These are phyloP conservation scores for Odocoileus hemionus DNA, from an alignment of 2,113 vertebrate genomes.

Conservation along the genomic window DNA sequence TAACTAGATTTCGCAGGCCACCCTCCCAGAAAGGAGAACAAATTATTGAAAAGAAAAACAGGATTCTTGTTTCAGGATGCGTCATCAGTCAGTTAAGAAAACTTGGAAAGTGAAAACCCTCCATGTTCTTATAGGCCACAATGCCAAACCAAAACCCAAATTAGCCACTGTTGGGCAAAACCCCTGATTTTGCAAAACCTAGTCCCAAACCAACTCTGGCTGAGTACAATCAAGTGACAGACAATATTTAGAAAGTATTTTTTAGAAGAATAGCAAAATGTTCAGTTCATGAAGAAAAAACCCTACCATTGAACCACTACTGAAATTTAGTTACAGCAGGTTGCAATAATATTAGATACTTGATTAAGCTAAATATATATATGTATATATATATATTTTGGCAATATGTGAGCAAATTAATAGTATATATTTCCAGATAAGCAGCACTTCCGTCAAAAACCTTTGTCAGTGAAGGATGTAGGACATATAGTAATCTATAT, in stretches of 20 bases:
- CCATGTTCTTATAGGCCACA: not conserved
- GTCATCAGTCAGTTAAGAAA: constrained; percentile 60
- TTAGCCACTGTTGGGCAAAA: constrained; percentile 56
- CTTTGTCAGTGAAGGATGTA: not conserved
- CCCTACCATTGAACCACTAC: not conserved
- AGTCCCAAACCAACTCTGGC: constrained; percentile 35
- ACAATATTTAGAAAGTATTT: constrained; percentile 39
- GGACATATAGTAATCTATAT: not conserved
- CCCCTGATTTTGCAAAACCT: constrained; percentile 67
- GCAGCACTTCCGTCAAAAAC: not conserved
- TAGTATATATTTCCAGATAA: not conserved
- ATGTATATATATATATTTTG: not conserved
- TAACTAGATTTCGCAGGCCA: not conserved
- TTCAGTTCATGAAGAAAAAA: not conserved
- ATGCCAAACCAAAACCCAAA: constrained; percentile 59
- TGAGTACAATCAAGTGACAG: not conserved
- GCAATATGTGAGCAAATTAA: not conserved
- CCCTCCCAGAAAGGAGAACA: not conserved
- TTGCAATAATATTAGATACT: not conserved
- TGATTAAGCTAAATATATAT: not conserved
- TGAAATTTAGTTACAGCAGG: not conserved
- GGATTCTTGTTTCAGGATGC: constrained; percentile 50
- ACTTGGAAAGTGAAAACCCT: constrained; percentile 63
- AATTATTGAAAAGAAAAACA: constrained; percentile 58
- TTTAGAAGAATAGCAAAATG: not conserved